phyloP scores from a whole-genome alignment of 2,113 vertebrate species.

The Capricornis sumatraensis region DNA sequence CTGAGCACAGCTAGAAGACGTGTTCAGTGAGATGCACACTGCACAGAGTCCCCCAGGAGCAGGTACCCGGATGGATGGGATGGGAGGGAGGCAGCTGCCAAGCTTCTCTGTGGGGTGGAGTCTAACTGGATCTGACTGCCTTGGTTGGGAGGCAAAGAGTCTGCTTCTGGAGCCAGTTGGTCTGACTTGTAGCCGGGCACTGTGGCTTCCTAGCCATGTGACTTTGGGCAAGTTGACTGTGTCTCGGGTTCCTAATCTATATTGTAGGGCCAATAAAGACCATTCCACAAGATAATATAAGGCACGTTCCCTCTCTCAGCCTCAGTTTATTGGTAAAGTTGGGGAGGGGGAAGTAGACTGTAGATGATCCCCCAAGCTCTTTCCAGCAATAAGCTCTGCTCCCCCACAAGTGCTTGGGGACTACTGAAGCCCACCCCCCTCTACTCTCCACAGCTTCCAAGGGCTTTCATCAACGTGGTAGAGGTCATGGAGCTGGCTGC shows the following conservation, averaged over 20 bases:
- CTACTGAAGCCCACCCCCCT: not conserved
- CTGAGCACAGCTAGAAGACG: not conserved
- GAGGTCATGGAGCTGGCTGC: slow-evolving; percentile 86
- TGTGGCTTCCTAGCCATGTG: not conserved
- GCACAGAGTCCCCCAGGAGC: fast-evolving
- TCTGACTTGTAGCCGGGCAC: not conserved
- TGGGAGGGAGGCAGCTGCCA: not conserved
- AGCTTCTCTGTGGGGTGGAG: not conserved
- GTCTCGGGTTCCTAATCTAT: not conserved
- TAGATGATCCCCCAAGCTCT: not conserved
- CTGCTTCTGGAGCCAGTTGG: not conserved
- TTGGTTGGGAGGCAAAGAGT: not conserved
- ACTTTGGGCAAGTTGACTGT: not conserved
- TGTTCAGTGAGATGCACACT: fast-evolving
- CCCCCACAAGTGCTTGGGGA: no score
- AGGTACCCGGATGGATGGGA: not conserved
- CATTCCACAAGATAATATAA: not conserved
- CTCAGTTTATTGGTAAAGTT: not conserved
- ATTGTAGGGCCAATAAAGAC: not conserved
- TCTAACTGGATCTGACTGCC: not conserved
- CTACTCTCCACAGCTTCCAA: slow-evolving; percentile 86
- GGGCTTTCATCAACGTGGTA: slow-evolving; percentile 87
- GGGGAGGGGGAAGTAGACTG: not conserved
- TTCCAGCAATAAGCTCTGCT: not conserved
- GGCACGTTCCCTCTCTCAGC: not conserved